Evolutionary conservation across 2,113 vertebrate species (phyloP).

Genomic region (Galbula dea): DNA sequence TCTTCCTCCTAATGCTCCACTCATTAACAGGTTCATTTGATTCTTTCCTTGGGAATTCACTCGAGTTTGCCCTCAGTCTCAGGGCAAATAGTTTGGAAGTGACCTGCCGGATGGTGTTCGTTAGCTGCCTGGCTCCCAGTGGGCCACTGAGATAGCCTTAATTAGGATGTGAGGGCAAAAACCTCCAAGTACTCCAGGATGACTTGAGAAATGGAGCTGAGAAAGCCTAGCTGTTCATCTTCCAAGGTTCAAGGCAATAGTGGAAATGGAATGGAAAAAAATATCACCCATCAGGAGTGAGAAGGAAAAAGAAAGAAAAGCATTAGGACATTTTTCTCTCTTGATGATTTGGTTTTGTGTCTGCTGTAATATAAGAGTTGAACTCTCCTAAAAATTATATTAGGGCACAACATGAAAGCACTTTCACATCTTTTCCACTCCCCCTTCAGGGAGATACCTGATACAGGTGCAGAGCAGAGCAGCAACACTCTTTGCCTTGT

Average conservation of each 20-base stretch:
- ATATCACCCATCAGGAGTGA: neutral
- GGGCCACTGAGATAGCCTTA: slow-evolving; percentile 79
- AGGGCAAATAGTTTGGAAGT: slow-evolving; percentile 67
- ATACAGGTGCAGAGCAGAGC: neutral
- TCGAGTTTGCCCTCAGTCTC: slow-evolving; percentile 64
- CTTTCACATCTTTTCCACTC: neutral
- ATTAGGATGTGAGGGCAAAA: slow-evolving; percentile 79
- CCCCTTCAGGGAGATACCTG: neutral
- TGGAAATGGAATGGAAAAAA: slow-evolving; percentile 51
- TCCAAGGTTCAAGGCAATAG: slow-evolving; percentile 81
- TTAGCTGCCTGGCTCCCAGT: slow-evolving; percentile 63
- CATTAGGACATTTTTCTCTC: neutral
- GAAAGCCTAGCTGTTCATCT: slow-evolving; percentile 77
- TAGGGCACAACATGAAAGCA: neutral
- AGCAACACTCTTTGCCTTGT: neutral
- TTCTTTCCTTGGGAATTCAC: slow-evolving; percentile 76
- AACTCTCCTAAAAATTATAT: neutral
- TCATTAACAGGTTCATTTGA: slow-evolving; percentile 77
- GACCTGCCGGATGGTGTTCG: slow-evolving; percentile 63
- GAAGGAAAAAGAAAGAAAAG: neutral
- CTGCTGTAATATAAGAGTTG: neutral
- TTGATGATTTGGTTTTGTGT: neutral
- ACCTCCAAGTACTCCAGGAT: slow-evolving; percentile 74
- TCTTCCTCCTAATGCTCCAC: slow-evolving; percentile 29
- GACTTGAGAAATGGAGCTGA: slow-evolving; percentile 72